phyloP scores from a whole-genome alignment of 2,113 vertebrate species.

The Nibea albiflora region DNA sequence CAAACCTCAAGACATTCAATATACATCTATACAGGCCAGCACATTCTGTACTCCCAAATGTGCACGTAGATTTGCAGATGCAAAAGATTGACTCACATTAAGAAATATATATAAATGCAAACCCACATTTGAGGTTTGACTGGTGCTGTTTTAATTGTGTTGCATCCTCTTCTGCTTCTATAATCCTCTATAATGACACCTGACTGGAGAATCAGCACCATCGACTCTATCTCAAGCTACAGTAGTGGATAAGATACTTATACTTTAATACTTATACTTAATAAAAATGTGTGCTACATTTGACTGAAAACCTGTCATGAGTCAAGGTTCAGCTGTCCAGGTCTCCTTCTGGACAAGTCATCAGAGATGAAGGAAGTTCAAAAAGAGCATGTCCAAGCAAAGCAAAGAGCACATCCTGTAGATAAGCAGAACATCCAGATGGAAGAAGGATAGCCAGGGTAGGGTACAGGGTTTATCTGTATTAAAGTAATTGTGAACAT shows the following conservation, averaged over 20 bases:
- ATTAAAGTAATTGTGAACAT: conserved; percentile 30
- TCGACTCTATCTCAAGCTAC: too few relatives aligned
- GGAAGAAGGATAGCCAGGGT: background rate
- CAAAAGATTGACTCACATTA: background rate
- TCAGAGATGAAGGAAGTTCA: background rate
- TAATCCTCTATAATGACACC: too few relatives aligned
- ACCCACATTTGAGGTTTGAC: background rate
- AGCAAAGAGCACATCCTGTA: background rate
- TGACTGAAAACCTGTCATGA: background rate
- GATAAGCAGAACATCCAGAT: background rate
- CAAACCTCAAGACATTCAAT: conserved; percentile 53
- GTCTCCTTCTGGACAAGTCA: background rate
- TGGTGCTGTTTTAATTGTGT: background rate
- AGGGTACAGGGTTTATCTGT: background rate
- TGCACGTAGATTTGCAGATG: conserved; percentile 10
- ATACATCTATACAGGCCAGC: conserved; percentile 31
- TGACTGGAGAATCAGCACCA: too few relatives aligned
- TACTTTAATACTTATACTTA: too few relatives aligned
- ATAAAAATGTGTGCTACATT: background rate
- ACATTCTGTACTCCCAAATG: conserved; percentile 51
- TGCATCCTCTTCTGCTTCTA: background rate
- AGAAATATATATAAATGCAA: background rate
- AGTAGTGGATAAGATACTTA: too few relatives aligned
- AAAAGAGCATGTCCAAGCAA: background rate
- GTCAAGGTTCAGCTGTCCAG: background rate